Conservation (phyloP, 2,113 vertebrate genomes). For the Nanorana parkeri region DNA sequence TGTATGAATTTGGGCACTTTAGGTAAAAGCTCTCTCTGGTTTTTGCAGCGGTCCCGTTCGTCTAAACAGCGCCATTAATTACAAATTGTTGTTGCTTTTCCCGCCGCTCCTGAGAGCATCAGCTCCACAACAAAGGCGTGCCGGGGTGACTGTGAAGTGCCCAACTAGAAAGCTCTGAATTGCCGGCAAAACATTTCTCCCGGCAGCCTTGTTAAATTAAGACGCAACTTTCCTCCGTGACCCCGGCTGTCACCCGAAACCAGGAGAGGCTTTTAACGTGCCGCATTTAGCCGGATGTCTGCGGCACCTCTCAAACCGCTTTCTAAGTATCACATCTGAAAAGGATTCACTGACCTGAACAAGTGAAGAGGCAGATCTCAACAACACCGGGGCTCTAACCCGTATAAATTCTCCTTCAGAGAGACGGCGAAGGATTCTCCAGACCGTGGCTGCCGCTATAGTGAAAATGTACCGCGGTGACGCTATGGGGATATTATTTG, state of each 20-base stretch:
- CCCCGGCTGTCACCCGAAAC: conserved; percentile 9
- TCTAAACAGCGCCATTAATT: too few relatives aligned
- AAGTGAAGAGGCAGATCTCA: neutral
- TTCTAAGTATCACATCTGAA: conserved; percentile 8
- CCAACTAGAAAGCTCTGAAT: conserved; percentile 12
- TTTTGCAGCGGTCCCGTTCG: too few relatives aligned
- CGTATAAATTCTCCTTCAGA: neutral
- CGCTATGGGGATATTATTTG: too few relatives aligned
- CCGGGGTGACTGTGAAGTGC: neutral
- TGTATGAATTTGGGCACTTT: too few relatives aligned
- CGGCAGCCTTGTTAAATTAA: conserved; percentile 7
- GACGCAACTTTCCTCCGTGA: conserved; percentile 24
- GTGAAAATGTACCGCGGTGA: too few relatives aligned
- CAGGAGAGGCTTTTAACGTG: conserved; percentile 21
- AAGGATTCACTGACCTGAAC: neutral
- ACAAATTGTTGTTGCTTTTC: too few relatives aligned
- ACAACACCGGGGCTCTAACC: neutral
- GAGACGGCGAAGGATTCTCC: neutral
- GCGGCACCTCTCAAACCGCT: neutral
- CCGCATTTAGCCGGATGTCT: neutral
- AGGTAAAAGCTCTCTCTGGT: too few relatives aligned
- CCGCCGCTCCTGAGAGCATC: too few relatives aligned
- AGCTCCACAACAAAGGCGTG: too few relatives aligned
- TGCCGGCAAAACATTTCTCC: conserved; percentile 28
- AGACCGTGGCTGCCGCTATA: too few relatives aligned